These are phyloP conservation scores for Criorhina ranunculi DNA, from an alignment of 2,888 invertebrate genomes.

Conservation along the genomic window DNA sequence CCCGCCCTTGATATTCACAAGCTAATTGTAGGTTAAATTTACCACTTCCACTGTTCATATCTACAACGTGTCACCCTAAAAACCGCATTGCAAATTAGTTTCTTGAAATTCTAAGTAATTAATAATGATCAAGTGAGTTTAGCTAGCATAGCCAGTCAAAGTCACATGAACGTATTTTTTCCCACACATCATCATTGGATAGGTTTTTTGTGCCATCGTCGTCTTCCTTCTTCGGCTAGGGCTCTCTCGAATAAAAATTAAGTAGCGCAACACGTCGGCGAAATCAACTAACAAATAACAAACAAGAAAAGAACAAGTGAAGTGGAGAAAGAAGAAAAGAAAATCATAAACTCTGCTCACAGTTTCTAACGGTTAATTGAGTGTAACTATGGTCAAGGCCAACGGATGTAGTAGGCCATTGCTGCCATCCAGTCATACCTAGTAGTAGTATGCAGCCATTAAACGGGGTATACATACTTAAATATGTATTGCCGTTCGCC, in stretches of 20 bases:
- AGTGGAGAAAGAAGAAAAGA: background rate
- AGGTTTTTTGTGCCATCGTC: constrained; percentile 9
- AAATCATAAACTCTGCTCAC: constrained; percentile 47
- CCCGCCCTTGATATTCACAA: constrained; percentile 21
- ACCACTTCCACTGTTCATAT: constrained; percentile 1
- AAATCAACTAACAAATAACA: background rate
- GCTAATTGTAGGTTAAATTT: constrained; percentile 25
- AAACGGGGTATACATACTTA: constrained; percentile 3
- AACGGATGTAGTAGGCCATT: constrained; percentile 65
- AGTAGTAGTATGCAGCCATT: constrained; percentile 26
- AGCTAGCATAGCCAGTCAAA: constrained; percentile 6
- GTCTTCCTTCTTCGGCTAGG: background rate
- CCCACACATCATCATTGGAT: constrained; percentile 56
- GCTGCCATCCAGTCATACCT: constrained; percentile 26
- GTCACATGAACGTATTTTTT: constrained; percentile 9
- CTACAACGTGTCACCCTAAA: constrained; percentile 41
- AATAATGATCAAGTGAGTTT: constrained; percentile 64
- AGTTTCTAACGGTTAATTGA: constrained; percentile 70
- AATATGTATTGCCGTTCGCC: constrained; percentile 6
- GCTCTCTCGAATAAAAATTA: constrained; percentile 9
- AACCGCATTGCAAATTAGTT: constrained; percentile 55
- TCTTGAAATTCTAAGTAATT: constrained; percentile 68
- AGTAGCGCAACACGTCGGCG: constrained; percentile 17
- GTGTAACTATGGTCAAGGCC: constrained; percentile 73
- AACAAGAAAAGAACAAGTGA: background rate